Base-by-base conservation (phyloP, 2,888 invertebrate species). In the Pseudoips prasinana region DNA sequence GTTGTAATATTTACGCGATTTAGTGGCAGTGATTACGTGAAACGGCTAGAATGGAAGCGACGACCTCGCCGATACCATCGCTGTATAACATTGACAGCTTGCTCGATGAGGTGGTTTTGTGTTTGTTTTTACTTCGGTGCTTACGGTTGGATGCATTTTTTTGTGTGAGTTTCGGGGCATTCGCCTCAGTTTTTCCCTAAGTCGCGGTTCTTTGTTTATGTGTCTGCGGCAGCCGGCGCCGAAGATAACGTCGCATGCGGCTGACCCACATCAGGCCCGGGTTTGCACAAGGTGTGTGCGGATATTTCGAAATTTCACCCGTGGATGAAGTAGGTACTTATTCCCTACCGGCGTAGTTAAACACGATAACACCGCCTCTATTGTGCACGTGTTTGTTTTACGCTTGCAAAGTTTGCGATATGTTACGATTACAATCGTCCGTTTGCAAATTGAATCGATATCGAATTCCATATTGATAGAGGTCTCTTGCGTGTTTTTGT, bases 91-190 rank as follows among this genome's bases (percentile, higher is more conserved):
- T 53, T 59, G 55, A 52, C 58, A 40, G 46, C 55, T 44, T 41
- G 29, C 51, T 48, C 39, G 58, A n/a, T n/a, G n/a, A 74, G 73
- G 76, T 76, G 80, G 75, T 79, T 81, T 74, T 81, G 80, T 78
- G 84, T 84, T 84, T 79, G 74, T 77, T 76, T 74, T 64, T 60
- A 46, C 42, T 50, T 38, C 38, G 33, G 28, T 39, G 46, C 46
- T 43, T 46, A 51, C 48, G 28, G 50, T 50, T 47, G 52, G 49
- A 51, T 57, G 52, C 52, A 51, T 43, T 41, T 52, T n/a, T 59
- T 59, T 62, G 55, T 54, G 51, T 47, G 41, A 31, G 22, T 41
- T 42, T 33, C 32, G 42, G 51, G 46, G 42, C 51, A 44, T 58
- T 59, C 45, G 56, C 51, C 53, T 61, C 26, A 51, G 56, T 57